These are phyloP conservation scores for Abscondita cerata DNA, from an alignment of 2,888 invertebrate genomes.

Conservation along the genomic window DNA sequence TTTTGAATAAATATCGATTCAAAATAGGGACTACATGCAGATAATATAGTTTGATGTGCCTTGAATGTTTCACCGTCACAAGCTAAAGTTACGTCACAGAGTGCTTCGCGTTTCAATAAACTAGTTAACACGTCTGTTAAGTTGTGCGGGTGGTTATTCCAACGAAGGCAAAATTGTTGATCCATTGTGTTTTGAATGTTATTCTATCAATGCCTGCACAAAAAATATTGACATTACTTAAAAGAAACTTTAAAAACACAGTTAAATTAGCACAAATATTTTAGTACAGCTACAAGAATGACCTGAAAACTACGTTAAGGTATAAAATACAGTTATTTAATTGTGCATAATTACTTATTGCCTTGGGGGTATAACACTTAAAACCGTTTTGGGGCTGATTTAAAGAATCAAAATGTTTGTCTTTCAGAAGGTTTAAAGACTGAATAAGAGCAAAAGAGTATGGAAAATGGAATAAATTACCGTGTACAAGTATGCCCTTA, in stretches of 20 bases:
- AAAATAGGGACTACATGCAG: conserved; percentile 94
- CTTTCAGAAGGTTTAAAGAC: conserved; percentile 12
- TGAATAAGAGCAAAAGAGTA: conserved; percentile 20
- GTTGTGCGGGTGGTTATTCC: conserved; percentile 94
- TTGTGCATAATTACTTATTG: conserved; percentile 35
- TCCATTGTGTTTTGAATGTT: conserved; percentile 47
- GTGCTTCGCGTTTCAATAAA: conserved; percentile 84
- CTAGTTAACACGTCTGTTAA: conserved; percentile 89
- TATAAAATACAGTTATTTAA: conserved; percentile 58
- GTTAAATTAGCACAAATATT: conserved; percentile 28
- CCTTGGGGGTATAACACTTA: conserved; percentile 23
- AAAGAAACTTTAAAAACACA: not conserved
- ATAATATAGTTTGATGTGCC: conserved; percentile 93
- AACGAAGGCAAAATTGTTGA: conserved; percentile 92
- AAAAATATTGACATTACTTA: conserved; percentile 10
- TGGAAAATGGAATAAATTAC: conserved; percentile 23
- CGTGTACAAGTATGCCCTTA: conserved; percentile 47
- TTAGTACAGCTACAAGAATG: conserved; percentile 51
- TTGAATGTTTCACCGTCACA: conserved; percentile 91
- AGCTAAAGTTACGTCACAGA: conserved; percentile 92
- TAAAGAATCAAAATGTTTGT: too few species aligned
- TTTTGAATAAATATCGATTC: conserved; percentile 90
- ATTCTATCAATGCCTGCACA: conserved; percentile 26
- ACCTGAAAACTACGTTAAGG: conserved; percentile 59
- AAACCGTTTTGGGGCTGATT: conserved; percentile 12